Base-by-base conservation (phyloP, 2,888 invertebrate genomes). In the Drepanosiphum platanoidis region DNA sequence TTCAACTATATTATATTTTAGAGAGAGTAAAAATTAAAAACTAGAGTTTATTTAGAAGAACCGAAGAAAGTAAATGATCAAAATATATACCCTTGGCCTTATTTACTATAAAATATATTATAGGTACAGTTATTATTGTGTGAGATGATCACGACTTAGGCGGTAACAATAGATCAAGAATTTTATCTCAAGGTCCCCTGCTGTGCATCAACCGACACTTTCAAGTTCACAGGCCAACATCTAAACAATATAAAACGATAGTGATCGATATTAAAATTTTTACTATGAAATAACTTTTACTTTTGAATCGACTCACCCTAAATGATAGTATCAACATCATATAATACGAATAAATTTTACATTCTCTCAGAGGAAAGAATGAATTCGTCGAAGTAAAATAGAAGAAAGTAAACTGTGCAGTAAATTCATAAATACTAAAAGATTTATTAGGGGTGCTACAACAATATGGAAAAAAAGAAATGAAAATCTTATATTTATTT, bases 91-190 rank as follows among this genome's bases (percentile, higher is more conserved):
- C 84, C 75, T 77, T 84, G 75, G 75, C 66, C 52, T 75, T 75
- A 83, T 71, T 71, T 42, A 39, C 64, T 42, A 84, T 36, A 77
- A 84, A 58, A 84, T 68, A 84, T n/a, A 58, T 30, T 30, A 52
- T 77, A n/a, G n/a, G n/a, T n/a, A 58, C 30, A 13, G 84, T 58
- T 64, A 66, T 36, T 75, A 75, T 9, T 4, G 52, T 74, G n/a
- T 52, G 68, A 58, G 77, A 84, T 84, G 68, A 68, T 84, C 84
- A 84, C 75, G 77, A 84, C 36, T 66, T 64, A 71, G 83, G 34
- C 34, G 27, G 42, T 74, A 84, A 84, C 84, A 84, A 84, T 84
- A 84, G 68, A 84, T 84, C 52, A 75, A 58, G 39, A 84, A 75
- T 75, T 84, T 77, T 36, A 77, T 84, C 46, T 84, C 84, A 84